Evolutionary conservation across 2,113 vertebrate species (phyloP).

Genomic region (Atherinomorus stipes): DNA sequence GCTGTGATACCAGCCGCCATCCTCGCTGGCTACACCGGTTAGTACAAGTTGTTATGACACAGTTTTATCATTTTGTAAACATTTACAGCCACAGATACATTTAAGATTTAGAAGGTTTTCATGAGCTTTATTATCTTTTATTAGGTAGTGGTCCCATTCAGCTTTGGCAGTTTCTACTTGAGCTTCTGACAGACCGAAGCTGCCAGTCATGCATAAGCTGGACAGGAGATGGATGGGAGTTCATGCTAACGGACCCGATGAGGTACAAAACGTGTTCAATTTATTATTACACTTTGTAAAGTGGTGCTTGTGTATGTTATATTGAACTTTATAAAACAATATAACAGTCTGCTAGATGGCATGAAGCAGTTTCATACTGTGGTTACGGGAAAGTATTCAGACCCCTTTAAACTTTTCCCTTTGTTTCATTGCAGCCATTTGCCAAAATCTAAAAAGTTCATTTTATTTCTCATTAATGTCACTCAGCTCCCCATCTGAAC

Average conservation of each 20-base stretch:
- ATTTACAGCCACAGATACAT: neutral
- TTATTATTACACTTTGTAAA: neutral
- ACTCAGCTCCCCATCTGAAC: no score
- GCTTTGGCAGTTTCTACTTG: slow-evolving; percentile 82
- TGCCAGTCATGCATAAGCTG: slow-evolving; percentile 79
- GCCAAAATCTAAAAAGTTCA: no score
- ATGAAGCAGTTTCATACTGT: no score
- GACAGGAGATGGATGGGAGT: slow-evolving; percentile 83
- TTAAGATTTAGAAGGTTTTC: neutral
- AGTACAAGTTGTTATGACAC: neutral
- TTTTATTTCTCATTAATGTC: no score
- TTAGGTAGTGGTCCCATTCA: slow-evolving; percentile 80
- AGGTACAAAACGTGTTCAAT: slow-evolving; percentile 52
- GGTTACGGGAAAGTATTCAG: no score
- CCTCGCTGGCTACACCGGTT: slow-evolving; percentile 78
- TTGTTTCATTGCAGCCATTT: no score
- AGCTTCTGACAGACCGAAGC: slow-evolving; percentile 79
- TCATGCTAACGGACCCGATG: slow-evolving; percentile 81
- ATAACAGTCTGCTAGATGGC: no score
- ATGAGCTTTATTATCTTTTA: neutral
- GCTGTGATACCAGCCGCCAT: slow-evolving; percentile 74
- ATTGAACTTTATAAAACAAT: no score
- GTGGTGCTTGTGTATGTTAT: no score
- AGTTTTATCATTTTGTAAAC: no score
- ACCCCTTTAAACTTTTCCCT: no score